Percentiles rank a stretch among this genome's conserved stretches.
These are phyloP conservation scores for Nipponacmea schrenckii DNA, from an alignment of 2,888 invertebrate species.

Conservation along the genomic window DNA sequence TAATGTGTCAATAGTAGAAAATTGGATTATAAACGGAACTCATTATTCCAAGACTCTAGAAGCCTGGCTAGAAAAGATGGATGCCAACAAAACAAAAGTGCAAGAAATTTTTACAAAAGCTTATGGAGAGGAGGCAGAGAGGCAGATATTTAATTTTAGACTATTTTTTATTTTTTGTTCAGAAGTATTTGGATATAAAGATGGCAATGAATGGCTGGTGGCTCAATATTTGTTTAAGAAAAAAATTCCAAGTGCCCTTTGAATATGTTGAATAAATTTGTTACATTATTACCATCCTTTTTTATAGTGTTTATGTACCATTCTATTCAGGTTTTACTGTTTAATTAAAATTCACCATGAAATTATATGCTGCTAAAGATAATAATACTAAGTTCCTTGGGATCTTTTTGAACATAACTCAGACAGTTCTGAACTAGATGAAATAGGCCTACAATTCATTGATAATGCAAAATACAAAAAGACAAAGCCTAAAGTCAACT, in stretches of 20 bases:
- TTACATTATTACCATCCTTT: too few species aligned
- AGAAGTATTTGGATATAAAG: slow-evolving; percentile 56
- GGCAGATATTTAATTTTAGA: slow-evolving; percentile 58
- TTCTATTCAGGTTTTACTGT: too few species aligned
- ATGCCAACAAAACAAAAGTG: slow-evolving; percentile 48
- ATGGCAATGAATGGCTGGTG: slow-evolving; percentile 60
- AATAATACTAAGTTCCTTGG: too few species aligned
- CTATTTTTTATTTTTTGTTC: slow-evolving; percentile 61
- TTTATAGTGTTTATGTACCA: too few species aligned
- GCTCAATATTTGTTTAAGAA: slow-evolving; percentile 55
- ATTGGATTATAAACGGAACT: slow-evolving; percentile 53
- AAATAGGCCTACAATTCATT: too few species aligned
- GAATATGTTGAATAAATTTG: not conserved
- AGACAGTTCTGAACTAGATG: too few species aligned
- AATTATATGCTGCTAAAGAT: too few species aligned
- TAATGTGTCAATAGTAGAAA: slow-evolving; percentile 49
- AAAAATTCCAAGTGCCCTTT: slow-evolving; percentile 40
- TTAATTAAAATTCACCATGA: too few species aligned
- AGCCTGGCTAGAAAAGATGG: slow-evolving; percentile 50
- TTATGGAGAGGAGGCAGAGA: slow-evolving; percentile 49
- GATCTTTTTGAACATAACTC: too few species aligned
- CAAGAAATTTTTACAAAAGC: slow-evolving; percentile 39
- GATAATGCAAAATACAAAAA: too few species aligned
- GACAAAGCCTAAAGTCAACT: too few species aligned
- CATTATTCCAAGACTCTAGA: slow-evolving; percentile 56